Evolutionary conservation across 2,888 invertebrate species (phyloP), one percentile per base, ranked within the genome.

Genomic region (Mamestra brassicae): DNA sequence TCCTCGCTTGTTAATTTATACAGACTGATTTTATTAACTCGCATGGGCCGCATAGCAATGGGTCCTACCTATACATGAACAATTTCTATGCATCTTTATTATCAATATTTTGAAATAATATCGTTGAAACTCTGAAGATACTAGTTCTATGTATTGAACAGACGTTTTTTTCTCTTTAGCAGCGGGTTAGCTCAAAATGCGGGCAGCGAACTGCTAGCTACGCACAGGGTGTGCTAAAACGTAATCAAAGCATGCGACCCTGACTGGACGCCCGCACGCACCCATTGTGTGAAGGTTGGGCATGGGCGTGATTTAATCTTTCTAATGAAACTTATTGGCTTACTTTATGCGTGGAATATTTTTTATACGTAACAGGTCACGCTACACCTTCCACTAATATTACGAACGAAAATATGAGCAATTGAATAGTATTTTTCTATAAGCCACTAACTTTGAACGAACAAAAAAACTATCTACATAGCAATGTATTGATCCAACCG

Each of bases 261-360:
- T 4, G 15, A 63, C 13, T 34, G 26, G 4, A 15, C 47, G 62
- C 13, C 45, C 62, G 45, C 62, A 26, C 62, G 26, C 38, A 38
- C 63, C 36, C 26, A 26, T 42, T n/a, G 60, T 61, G n/a, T 47
- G 47, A 45, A 26, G 15, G 63, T 15, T 45, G 47, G 66, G 54
- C 54, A 5, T 15, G 66, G 64, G n/a, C 36, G 17, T 26, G n/a
- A 66, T n/a, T 45, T 67, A 67, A 67, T 67, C 55, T 55, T 55
- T 54, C 15, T 67, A 55, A 66, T 66, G 66, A 52, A 55, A 67
- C n/a, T 13, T 45, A 55, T 45, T 61, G 17, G 26, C 26, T 8
- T 66, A 55, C 26, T 8, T 55, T 66, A 54, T 65, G 52, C n/a
- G 36, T 65, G 10, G 34, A 47, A 64, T 64, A 47, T 64, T 17